These are phyloP conservation scores for Hirtodrosophila trivittata DNA, from an alignment of 2,888 invertebrate genomes.

Conservation along the genomic window DNA sequence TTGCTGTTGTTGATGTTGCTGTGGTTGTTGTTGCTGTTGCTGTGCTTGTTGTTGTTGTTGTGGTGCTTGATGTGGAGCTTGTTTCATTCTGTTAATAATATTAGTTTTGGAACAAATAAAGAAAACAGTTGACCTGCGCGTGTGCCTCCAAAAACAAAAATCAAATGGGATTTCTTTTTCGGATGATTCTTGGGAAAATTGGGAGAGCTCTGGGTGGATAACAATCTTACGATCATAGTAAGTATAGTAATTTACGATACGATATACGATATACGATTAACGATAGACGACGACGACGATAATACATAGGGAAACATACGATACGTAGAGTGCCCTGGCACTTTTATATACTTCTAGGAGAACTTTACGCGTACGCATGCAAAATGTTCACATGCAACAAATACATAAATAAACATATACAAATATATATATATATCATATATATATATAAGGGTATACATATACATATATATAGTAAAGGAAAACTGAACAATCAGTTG, in stretches of 20 bases:
- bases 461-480: conserved; percentile 16
- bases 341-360: conserved; percentile 36
- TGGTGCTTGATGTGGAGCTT: conserved; percentile 67
- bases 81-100: conserved; percentile 83
- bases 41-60: conserved; percentile 55
- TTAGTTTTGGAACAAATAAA: conserved; percentile 81
- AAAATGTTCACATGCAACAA: conserved; percentile 5
- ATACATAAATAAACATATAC: conserved; percentile 45
- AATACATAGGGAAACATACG: conserved; percentile 30
- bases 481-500: conserved; percentile 12
- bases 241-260: conserved; percentile 43
- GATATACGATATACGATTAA: conserved; percentile 35
- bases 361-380: conserved; percentile 58
- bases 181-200: conserved; percentile 22
- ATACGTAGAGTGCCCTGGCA: conserved; percentile 48
- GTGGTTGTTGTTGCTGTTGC: conserved; percentile 48
- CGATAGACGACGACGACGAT: conserved; percentile 20
- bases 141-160: conserved; percentile 60
- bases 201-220: neutral
- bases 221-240: conserved; percentile 28
- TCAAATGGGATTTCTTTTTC: conserved; percentile 41
- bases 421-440: conserved; percentile 35
- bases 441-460: conserved; percentile 1
- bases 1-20: conserved; percentile 54
- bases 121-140: conserved; percentile 55